A percentile compares a stretch with the other conserved stretches of the same genome.
Conservation (phyloP, 2,797 vertebrate species). For the Sebastes itinus region DNA sequence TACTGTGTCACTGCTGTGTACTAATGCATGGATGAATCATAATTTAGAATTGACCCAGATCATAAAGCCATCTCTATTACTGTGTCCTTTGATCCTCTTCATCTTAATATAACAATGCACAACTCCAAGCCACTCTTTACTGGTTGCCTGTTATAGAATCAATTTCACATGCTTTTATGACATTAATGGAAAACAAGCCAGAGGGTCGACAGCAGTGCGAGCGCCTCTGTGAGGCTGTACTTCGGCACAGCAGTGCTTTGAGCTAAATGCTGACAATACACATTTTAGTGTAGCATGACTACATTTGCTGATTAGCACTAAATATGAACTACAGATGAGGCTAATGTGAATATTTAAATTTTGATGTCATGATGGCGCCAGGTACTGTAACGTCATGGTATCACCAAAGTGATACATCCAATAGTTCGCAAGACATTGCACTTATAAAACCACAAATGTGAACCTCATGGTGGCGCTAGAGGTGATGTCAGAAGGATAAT, state of each 20-base stretch:
- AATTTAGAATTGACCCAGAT: background rate
- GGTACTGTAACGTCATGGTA: too few species aligned
- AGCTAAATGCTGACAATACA: background rate
- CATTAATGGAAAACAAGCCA: background rate
- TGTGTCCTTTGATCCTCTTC: background rate
- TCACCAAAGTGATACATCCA: background rate
- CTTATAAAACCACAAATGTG: background rate
- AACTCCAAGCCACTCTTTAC: background rate
- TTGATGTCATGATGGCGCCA: background rate
- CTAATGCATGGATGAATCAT: background rate
- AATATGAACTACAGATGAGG: background rate
- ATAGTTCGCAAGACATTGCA: background rate
- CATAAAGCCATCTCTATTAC: background rate
- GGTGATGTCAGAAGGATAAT: background rate
- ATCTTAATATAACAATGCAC: background rate
- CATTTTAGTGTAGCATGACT: background rate
- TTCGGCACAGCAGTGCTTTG: background rate
- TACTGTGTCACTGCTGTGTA: background rate
- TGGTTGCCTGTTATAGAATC: background rate
- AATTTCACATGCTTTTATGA: background rate
- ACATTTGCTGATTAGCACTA: background rate
- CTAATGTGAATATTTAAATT: background rate
- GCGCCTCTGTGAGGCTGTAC: background rate
- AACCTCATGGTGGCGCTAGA: background rate
- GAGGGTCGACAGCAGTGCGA: too few species aligned